Evolutionary conservation across 2,113 vertebrate genomes (phyloP), one percentile per base, ranked within the genome.

Genomic region (Xenus cinereus): DNA sequence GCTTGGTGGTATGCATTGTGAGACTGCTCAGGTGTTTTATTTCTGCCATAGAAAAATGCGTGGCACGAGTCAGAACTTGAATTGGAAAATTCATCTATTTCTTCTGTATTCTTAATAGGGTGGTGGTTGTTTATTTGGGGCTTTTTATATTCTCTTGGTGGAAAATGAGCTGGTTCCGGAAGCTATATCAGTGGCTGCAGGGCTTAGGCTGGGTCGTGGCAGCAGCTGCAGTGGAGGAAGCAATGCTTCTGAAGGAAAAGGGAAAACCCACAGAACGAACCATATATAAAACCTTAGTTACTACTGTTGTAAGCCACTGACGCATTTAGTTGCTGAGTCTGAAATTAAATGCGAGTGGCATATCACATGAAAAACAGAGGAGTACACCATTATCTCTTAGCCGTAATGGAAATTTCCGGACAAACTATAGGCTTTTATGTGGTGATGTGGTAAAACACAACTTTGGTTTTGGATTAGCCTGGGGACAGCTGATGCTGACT

Each of bases 201-300:
- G 73, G 32, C 20, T 93, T 43, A 81, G 86, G 41, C 72, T 93
- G 83, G 15, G n/a, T 67, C 30, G 43, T 94, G 77, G 73, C 57
- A 94, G 76, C 64, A 84, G 69, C 64, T 78, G 51, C n/a, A 75
- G 51, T 54, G 39, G 66, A 84, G 62, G 54, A 78, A 78, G 46
- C 9, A 89, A 26, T 0, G 5, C 27, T 91, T 66, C 84, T 81
- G 51, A 46, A 78, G 68, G 60, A 45, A 71, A 75, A 77, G 39
- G 39, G 89, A 60, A 83, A 94, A 56, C 80, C 87, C 89, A 84
- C 69, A 64, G 71, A 68, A 48, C 6, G 74, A 92, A 43, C 56
- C 89, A 71, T 81, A 37, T 91, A 84, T 94, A 94, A 95, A 81
- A 45, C 60, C 54, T 87, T 60, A 79, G 87, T 92, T 94, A 28